phyloP scores from a whole-genome alignment of 2,888 invertebrate species.

The Scaeva pyrastri region DNA sequence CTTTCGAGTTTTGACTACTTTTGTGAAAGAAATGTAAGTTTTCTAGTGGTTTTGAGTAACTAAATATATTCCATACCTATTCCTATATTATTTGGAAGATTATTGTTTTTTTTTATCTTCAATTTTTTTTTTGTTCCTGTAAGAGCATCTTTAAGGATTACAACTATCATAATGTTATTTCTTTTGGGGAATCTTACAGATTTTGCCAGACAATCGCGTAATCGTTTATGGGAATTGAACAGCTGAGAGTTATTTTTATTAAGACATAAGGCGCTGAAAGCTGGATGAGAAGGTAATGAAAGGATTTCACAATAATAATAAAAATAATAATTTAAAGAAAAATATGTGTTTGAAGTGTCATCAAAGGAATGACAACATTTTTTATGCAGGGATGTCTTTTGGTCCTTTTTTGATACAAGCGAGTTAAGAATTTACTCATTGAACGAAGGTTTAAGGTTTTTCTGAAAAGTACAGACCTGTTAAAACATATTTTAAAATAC shows the following conservation, averaged over 20 bases:
- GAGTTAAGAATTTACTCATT: too few relatives aligned
- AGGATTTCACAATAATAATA: conserved; percentile 3
- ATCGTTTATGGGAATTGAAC: conserved; percentile 59
- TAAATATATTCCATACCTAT: too few relatives aligned
- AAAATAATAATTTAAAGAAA: too few relatives aligned
- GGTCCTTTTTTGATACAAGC: too few relatives aligned
- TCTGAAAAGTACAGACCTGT: too few relatives aligned
- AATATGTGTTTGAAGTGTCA: too few relatives aligned
- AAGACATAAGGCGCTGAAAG: conserved; percentile 24
- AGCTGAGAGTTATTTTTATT: conserved; percentile 46
- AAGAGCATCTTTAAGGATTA: conserved; percentile 58
- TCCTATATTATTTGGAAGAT: conserved; percentile 31
- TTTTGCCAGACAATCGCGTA: conserved; percentile 31
- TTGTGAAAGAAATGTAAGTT: conserved; percentile 10
- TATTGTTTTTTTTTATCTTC: conserved; percentile 1
- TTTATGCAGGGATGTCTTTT: too few relatives aligned
- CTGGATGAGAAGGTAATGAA: not conserved
- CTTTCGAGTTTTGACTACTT: conserved; percentile 49
- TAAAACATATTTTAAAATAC: too few relatives aligned
- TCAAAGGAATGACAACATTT: too few relatives aligned
- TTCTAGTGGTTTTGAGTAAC: conserved; percentile 2
- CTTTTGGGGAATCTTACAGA: conserved; percentile 26
- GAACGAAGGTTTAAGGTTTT: too few relatives aligned
- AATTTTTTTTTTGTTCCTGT: not conserved
- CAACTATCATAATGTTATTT: conserved; percentile 65